phyloP scores from a whole-genome alignment of 2,888 invertebrate genomes.

The Griposia aprilina region DNA sequence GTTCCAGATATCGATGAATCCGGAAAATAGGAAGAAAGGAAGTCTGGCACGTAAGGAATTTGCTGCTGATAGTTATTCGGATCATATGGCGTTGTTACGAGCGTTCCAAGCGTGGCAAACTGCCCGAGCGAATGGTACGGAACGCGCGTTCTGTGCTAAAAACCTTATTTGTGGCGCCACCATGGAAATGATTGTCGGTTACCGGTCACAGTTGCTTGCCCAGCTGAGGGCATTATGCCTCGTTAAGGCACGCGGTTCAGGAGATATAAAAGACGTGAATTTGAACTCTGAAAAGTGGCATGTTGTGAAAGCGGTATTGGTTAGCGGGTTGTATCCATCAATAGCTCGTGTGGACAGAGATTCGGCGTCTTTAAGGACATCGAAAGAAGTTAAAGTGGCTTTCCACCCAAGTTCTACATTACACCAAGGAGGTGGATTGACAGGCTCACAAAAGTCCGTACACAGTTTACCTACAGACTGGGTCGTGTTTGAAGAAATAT shows the following conservation, averaged over 20 bases:
- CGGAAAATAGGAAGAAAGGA: slow-evolving; percentile 92
- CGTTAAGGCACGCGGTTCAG: slow-evolving; percentile 91
- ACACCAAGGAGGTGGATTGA: slow-evolving; percentile 90
- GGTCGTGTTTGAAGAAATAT: slow-evolving; percentile 97
- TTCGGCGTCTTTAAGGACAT: slow-evolving; percentile 91
- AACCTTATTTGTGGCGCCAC: slow-evolving; percentile 94
- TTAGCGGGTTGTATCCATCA: slow-evolving; percentile 97
- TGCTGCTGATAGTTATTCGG: slow-evolving; percentile 94
- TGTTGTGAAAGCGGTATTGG: slow-evolving; percentile 96
- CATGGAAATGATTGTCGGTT: slow-evolving; percentile 97
- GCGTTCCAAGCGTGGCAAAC: slow-evolving; percentile 94
- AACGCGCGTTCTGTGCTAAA: slow-evolving; percentile 93
- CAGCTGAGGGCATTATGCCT: slow-evolving; percentile 94
- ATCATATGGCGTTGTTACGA: slow-evolving; percentile 96
- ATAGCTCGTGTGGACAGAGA: slow-evolving; percentile 94
- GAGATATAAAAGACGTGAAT: slow-evolving; percentile 92
- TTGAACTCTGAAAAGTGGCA: slow-evolving; percentile 96
- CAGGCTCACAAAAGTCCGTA: slow-evolving; percentile 79
- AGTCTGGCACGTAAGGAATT: slow-evolving; percentile 92
- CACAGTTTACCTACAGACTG: slow-evolving; percentile 93
- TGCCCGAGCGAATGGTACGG: slow-evolving; percentile 91
- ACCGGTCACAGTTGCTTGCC: slow-evolving; percentile 95
- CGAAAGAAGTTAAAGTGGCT: slow-evolving; percentile 90
- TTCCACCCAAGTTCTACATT: slow-evolving; percentile 92
- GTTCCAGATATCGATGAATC: slow-evolving; percentile 94